Conservation (phyloP, 2,113 vertebrate genomes). For the Holacanthus passer region DNA sequence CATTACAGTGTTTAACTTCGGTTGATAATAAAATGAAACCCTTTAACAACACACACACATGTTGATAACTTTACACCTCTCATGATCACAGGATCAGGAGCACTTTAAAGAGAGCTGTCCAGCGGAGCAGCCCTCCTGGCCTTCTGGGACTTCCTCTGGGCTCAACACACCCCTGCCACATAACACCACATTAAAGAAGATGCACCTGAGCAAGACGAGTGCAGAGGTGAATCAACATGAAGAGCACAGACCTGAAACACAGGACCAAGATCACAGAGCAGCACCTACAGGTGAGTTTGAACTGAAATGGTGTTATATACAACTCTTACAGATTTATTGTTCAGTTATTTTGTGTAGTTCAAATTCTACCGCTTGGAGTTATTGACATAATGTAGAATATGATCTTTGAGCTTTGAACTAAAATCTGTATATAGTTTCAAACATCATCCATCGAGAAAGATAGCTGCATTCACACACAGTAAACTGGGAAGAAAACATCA, state of each 20-base stretch:
- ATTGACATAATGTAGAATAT: neutral
- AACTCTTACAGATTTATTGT: neutral
- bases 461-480: too few species aligned
- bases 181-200: neutral
- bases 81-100: slow-evolving; percentile 1
- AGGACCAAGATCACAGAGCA: neutral
- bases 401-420: neutral
- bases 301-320: neutral
- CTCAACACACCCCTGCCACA: neutral
- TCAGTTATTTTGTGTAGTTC: too few species aligned
- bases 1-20: neutral
- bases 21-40: neutral
- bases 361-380: neutral
- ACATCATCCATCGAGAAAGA: too few species aligned
- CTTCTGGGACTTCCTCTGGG: neutral
- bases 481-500: too few species aligned
- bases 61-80: neutral
- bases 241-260: neutral
- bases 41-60: too few species aligned
- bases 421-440: too few species aligned
- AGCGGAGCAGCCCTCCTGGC: neutral
- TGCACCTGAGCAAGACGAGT: neutral
- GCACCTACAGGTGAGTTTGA: neutral
- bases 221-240: neutral
- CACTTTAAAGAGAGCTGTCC: slow-evolving; percentile 8